Conservation (phyloP, 2,113 vertebrate genomes). For the Willisornis vidua region DNA sequence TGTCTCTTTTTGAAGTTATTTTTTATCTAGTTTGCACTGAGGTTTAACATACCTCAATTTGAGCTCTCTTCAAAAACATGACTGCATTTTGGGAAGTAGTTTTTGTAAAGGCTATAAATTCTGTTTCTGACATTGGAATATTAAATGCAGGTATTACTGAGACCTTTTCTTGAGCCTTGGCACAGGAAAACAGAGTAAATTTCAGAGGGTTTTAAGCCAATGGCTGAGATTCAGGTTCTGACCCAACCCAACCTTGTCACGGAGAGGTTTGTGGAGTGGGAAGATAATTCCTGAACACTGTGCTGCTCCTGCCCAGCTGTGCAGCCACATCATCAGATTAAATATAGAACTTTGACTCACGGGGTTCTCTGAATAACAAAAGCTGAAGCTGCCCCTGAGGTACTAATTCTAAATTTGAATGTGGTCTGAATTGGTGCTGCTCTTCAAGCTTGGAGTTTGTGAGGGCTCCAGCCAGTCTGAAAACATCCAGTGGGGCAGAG, state of each 20-base stretch:
- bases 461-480: background rate
- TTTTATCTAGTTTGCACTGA: background rate
- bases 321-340: background rate
- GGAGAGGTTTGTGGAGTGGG: background rate
- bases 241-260: background rate
- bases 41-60: background rate
- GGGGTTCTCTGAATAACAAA: slow-evolving; percentile 30
- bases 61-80: background rate
- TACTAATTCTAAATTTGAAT: slow-evolving; percentile 11
- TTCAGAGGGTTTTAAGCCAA: background rate
- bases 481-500: background rate
- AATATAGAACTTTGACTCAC: slow-evolving; percentile 50
- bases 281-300: background rate
- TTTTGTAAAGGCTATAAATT: background rate
- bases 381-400: background rate
- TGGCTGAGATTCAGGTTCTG: background rate
- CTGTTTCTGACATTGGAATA: background rate
- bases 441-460: background rate
- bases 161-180: background rate
- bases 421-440: background rate
- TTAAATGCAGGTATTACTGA: background rate
- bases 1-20: background rate
- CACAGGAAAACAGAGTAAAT: background rate
- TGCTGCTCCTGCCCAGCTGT: background rate
- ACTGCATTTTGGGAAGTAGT: background rate